These are phyloP conservation scores for Wasmannia auropunctata DNA, from an alignment of 1,140 invertebrate genomes.

Conservation along the genomic window DNA sequence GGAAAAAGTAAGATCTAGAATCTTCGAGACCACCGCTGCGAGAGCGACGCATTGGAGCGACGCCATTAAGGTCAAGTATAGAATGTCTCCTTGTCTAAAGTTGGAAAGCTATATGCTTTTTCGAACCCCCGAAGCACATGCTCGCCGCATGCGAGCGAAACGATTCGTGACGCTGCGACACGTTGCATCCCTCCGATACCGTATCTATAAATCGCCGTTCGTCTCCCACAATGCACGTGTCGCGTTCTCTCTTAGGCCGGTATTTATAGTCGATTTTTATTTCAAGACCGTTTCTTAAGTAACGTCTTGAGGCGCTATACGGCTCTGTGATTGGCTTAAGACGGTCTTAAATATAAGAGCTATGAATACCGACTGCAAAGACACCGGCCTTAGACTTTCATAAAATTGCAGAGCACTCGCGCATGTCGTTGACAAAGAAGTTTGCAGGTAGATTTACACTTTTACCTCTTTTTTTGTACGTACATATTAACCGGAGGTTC, in stretches of 20 bases:
- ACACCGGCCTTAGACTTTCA: too few species aligned
- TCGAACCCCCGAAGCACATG: slow-evolving; percentile 40
- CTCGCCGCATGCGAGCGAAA: slow-evolving; percentile 37
- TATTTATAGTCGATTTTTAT: too few species aligned
- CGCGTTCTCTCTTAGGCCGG: too few species aligned
- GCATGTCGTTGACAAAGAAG: too few species aligned
- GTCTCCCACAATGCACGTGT: not conserved
- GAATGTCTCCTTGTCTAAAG: slow-evolving; percentile 62
- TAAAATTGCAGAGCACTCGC: not conserved
- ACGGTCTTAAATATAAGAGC: too few species aligned
- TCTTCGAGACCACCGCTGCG: slow-evolving; percentile 57
- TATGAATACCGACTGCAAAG: too few species aligned
- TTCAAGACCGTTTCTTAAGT: too few species aligned
- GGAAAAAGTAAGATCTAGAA: not conserved
- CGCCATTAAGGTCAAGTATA: slow-evolving; percentile 71
- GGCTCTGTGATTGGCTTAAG: too few species aligned
- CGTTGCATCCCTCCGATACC: slow-evolving; percentile 12
- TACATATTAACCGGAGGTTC: not conserved
- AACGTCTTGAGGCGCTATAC: too few species aligned
- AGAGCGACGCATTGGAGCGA: slow-evolving; percentile 45
- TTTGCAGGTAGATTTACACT: too few species aligned
- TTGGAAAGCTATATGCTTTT: slow-evolving; percentile 54
- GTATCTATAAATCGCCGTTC: not conserved
- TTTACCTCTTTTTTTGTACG: not conserved
- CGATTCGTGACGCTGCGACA: not conserved